Conservation (phyloP, 2,888 invertebrate genomes). For the Limenitis camilla region DNA sequence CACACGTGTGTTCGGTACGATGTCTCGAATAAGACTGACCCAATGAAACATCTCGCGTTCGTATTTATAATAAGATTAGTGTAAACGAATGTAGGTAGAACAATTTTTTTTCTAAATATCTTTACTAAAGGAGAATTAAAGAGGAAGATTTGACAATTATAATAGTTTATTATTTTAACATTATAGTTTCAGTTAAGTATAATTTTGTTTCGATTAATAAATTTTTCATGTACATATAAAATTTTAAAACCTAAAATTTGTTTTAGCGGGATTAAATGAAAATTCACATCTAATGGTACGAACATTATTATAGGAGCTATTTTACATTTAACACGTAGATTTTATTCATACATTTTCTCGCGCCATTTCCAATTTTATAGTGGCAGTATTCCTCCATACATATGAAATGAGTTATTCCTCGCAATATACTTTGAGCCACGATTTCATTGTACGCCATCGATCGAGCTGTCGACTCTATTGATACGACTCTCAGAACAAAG, state of each 20-base stretch:
- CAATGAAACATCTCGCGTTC: no score
- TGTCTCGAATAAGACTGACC: no score
- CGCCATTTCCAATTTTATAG: constrained; percentile 16
- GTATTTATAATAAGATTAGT: no score
- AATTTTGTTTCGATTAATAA: no score
- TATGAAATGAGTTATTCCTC: constrained; percentile 20
- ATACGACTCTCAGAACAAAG: neutral
- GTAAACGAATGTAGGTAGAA: no score
- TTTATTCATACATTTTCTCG: constrained; percentile 6
- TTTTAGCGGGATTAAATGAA: neutral
- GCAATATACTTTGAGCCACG: constrained; percentile 17
- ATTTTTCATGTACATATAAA: no score
- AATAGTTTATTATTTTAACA: no score
- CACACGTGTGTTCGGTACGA: no score
- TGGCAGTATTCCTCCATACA: constrained; percentile 14
- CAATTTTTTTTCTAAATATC: no score
- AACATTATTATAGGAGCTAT: neutral
- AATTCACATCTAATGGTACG: neutral
- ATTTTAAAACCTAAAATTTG: neutral
- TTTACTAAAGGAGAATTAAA: no score
- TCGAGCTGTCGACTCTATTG: constrained; percentile 10
- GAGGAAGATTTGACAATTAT: no score
- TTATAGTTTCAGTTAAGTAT: no score
- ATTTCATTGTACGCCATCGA: constrained; percentile 20
- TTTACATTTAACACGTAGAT: constrained; percentile 3